These are phyloP conservation scores for Proterorhinus semilunaris DNA, from an alignment of 2,113 vertebrate species.

Conservation along the genomic window DNA sequence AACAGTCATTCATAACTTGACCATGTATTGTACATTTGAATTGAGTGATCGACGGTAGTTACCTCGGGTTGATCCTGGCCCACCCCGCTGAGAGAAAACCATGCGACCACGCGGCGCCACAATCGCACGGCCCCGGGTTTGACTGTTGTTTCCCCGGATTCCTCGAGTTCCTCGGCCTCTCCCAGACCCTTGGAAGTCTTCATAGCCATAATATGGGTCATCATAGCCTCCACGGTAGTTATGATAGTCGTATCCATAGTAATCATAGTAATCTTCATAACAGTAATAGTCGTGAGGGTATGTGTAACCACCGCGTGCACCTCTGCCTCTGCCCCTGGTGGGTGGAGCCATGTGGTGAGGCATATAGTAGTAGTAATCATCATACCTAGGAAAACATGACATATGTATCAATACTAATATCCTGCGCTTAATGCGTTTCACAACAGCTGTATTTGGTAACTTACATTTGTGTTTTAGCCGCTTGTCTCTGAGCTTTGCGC, in stretches of 20 bases:
- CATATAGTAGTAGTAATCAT: slow-evolving; percentile 99
- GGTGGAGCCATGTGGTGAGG: slow-evolving; percentile 97
- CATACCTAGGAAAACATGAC: slow-evolving; percentile 82
- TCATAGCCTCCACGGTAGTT: slow-evolving; percentile 99
- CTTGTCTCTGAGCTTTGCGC: slow-evolving; percentile 98
- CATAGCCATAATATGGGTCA: slow-evolving; percentile 98
- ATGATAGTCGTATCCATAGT: slow-evolving; percentile 99
- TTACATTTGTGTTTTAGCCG: slow-evolving; percentile 99
- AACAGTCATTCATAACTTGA: slow-evolving; percentile 47
- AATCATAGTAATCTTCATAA: slow-evolving; percentile 99
- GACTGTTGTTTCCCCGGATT: slow-evolving; percentile 74
- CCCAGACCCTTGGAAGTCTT: slow-evolving; percentile 95
- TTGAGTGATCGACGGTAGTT: slow-evolving; percentile 53
- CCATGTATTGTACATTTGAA: background rate
- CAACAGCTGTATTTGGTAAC: slow-evolving; percentile 33
- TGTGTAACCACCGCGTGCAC: slow-evolving; percentile 92
- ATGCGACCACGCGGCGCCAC: slow-evolving; percentile 90
- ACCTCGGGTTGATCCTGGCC: slow-evolving; percentile 93
- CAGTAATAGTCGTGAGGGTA: slow-evolving; percentile 97
- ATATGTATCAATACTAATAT: background rate
- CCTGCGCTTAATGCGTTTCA: background rate
- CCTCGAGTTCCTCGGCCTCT: slow-evolving; percentile 94
- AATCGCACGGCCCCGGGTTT: slow-evolving; percentile 85
- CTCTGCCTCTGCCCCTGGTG: slow-evolving; percentile 91
- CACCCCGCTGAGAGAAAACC: slow-evolving; percentile 93